Evolutionary conservation across 2,888 invertebrate species (phyloP).

Genomic region (Pammene fasciana): DNA sequence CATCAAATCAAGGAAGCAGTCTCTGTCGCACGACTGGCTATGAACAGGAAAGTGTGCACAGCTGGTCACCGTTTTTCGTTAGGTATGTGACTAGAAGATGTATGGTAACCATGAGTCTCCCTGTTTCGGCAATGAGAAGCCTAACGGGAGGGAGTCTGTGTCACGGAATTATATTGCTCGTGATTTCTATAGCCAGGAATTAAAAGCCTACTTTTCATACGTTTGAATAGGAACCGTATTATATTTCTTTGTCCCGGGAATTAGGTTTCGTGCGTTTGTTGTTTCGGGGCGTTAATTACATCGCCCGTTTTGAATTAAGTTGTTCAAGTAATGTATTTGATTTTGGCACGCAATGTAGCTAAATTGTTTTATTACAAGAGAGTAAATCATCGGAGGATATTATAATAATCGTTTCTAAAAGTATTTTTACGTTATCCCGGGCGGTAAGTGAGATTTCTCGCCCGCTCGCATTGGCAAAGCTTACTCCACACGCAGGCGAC

Average conservation of each 20-base stretch:
- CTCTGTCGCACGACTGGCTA: no score
- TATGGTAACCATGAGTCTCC: no score
- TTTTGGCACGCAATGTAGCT: slow-evolving; percentile 24
- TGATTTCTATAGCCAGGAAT: slow-evolving; percentile 25
- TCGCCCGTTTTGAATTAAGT: slow-evolving; percentile 17
- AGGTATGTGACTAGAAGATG: no score
- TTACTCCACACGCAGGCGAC: no score
- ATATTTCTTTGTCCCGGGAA: slow-evolving; percentile 24
- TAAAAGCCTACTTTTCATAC: slow-evolving; percentile 25
- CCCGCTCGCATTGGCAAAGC: no score
- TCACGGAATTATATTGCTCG: slow-evolving; percentile 6
- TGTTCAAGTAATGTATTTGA: slow-evolving; percentile 32
- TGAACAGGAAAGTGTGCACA: no score
- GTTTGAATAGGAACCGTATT: slow-evolving; percentile 26
- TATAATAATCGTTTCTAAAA: no score
- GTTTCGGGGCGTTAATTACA: slow-evolving; percentile 26
- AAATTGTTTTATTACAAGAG: background rate
- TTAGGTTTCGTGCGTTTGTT: slow-evolving; percentile 27
- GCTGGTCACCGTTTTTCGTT: no score
- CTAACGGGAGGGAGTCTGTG: background rate
- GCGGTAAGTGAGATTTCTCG: no score
- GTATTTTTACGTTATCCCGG: no score
- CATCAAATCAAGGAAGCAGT: no score
- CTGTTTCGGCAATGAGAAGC: background rate
- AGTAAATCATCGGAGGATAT: background rate